Evolutionary conservation across 2,888 invertebrate genomes (phyloP).

Genomic region (Neoscelio sp.): DNA sequence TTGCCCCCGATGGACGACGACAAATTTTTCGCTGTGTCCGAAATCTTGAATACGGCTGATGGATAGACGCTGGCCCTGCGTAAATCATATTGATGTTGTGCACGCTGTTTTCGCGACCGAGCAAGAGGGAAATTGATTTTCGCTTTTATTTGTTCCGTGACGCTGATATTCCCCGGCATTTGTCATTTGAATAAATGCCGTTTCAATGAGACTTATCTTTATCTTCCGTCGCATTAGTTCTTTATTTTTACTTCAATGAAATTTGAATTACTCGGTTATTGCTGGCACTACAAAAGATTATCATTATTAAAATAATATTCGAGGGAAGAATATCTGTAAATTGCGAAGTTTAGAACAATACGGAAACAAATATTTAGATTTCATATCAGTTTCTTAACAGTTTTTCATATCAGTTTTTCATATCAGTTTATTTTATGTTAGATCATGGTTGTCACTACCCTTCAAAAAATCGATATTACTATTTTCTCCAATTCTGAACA

Average conservation of each 20-base stretch:
- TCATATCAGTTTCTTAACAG: no score
- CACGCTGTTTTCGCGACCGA: slow-evolving; percentile 64
- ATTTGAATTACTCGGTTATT: slow-evolving; percentile 9
- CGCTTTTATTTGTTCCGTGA: slow-evolving; percentile 37
- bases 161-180: slow-evolving; percentile 42
- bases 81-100: slow-evolving; percentile 65
- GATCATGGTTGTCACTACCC: no score
- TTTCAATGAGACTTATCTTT: slow-evolving; percentile 56
- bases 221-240: slow-evolving; percentile 19
- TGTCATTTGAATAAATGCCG: slow-evolving; percentile 60
- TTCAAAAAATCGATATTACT: no score
- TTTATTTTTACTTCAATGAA: slow-evolving; percentile 15
- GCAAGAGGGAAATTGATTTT: slow-evolving; percentile 62
- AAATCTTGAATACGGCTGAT: slow-evolving; percentile 59
- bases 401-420: no score
- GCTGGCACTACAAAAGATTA: no score
- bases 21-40: slow-evolving; percentile 57
- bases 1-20: slow-evolving; percentile 58
- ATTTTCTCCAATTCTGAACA: no score
- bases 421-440: no score
- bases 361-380: no score
- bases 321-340: no score
- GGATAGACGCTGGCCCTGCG: slow-evolving; percentile 30
- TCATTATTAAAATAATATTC: no score
- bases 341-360: no score